Percentiles rank a stretch among this genome's conserved stretches.
These are phyloP conservation scores for Venturia canescens DNA, from an alignment of 1,140 invertebrate species.

Conservation along the genomic window DNA sequence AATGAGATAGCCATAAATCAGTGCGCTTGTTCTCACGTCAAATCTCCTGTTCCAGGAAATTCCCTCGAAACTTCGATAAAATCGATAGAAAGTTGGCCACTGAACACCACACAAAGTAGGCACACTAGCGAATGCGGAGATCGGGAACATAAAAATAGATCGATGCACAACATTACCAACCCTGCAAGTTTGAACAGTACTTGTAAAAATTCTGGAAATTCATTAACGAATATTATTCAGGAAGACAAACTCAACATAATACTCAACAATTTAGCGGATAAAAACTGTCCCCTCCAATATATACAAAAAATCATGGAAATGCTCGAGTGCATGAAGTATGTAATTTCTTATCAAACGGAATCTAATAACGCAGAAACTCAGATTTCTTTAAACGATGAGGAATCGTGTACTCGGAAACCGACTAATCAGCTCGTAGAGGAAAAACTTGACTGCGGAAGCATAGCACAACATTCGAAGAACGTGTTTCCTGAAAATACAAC, in stretches of 20 bases:
- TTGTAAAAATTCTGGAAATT: background rate
- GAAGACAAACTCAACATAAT: slow-evolving; percentile 62
- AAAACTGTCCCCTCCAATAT: slow-evolving; percentile 62
- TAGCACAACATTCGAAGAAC: background rate
- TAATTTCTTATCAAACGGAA: slow-evolving; percentile 53
- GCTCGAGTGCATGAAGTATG: slow-evolving; percentile 60
- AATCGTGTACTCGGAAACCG: background rate
- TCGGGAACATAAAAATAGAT: background rate
- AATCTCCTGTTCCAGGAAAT: background rate
- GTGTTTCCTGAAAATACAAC: background rate
- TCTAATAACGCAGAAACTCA: background rate
- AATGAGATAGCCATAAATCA: background rate
- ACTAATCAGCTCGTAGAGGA: slow-evolving; percentile 21
- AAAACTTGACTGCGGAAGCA: background rate
- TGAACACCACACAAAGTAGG: background rate
- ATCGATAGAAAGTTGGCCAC: background rate
- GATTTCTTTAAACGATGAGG: background rate
- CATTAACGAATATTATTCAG: slow-evolving; percentile 56
- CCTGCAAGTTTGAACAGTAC: background rate
- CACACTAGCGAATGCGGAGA: background rate
- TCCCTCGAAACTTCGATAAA: background rate
- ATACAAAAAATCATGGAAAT: slow-evolving; percentile 62
- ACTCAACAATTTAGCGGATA: slow-evolving; percentile 59
- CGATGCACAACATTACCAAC: background rate
- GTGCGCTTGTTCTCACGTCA: slow-evolving; percentile 4